Evolutionary conservation across 1,140 invertebrate genomes (phyloP).

Genomic region (Maniola jurtina): DNA sequence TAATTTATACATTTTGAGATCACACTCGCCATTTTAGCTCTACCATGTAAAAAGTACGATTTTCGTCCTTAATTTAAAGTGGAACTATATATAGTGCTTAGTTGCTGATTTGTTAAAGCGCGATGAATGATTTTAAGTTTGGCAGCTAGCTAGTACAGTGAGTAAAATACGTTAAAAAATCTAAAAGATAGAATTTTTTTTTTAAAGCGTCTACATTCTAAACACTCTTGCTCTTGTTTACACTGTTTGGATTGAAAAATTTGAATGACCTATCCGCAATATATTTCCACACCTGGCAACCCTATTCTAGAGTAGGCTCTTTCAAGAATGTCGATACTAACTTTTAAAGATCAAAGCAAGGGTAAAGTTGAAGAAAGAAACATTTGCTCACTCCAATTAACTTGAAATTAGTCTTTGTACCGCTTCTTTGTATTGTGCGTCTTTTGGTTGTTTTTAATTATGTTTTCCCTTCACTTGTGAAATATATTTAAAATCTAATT

Average conservation of each 20-base stretch:
- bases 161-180: no score
- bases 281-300: background rate
- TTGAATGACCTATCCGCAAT: background rate
- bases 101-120: no score
- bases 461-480: background rate
- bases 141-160: no score
- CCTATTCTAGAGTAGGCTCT: background rate
- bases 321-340: slow-evolving; percentile 1
- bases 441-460: slow-evolving; percentile 1
- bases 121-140: no score
- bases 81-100: no score
- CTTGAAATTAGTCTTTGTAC: background rate
- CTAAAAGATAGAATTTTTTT: no score
- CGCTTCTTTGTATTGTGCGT: background rate
- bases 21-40: no score
- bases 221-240: no score
- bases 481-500: background rate
- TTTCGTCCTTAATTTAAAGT: no score
- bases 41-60: no score
- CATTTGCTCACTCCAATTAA: slow-evolving; percentile 1
- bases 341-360: slow-evolving; percentile 7
- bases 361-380: slow-evolving; percentile 2
- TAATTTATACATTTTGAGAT: no score
- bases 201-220: no score
- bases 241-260: background rate